Base-by-base conservation (phyloP, 2,113 vertebrate genomes). In the Anoplopoma fimbria region DNA sequence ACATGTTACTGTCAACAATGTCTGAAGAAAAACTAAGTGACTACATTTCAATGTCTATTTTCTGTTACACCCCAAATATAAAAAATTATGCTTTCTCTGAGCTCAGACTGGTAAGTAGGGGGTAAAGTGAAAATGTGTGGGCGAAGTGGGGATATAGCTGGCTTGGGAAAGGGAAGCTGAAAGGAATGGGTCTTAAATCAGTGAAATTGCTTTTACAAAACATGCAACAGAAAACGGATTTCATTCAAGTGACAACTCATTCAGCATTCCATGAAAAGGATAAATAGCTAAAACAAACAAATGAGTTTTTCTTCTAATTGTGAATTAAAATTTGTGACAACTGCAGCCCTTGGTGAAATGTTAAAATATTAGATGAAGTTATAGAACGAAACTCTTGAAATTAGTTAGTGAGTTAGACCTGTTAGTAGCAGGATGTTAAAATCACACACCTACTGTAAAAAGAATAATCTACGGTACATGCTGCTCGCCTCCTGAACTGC, bases 101-200 rank as follows among this genome's bases (percentile, higher is more conserved):
- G 87, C 88, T 91, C 88, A 84, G 73, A 75, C 67, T 72, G 82
- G 51, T 88, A 64, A 88, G 82, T 91, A 89, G 68, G 83, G 84
- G 88, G 78, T 40, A 42, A n/a, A 53, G 82, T 85, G 82, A 81
- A 84, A 83, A 85, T 82, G 83, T 82, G 61, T 84, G 83, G 84
- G 63, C 31, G 80, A 68, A 75, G 63, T 79, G 70, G 49, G 82
- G 77, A 71, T 34, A 79, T 57, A 55, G 64, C 72, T 88, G 76
- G 71, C 47, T 88, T 85, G 75, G 67, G 84, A 71, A 71, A 77
- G 77, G 75, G 64, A 77, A 73, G 68, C 76, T 87, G 82, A 77
- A 89, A 91, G 68, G 82, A 83, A 84, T 31, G 69, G 80, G 67
- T 87, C 29, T 81, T 81, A 88, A 91, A 86, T 78, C 70, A 74